These are phyloP conservation scores for Erebia palarica DNA, from an alignment of 2,888 invertebrate genomes.

Conservation along the genomic window DNA sequence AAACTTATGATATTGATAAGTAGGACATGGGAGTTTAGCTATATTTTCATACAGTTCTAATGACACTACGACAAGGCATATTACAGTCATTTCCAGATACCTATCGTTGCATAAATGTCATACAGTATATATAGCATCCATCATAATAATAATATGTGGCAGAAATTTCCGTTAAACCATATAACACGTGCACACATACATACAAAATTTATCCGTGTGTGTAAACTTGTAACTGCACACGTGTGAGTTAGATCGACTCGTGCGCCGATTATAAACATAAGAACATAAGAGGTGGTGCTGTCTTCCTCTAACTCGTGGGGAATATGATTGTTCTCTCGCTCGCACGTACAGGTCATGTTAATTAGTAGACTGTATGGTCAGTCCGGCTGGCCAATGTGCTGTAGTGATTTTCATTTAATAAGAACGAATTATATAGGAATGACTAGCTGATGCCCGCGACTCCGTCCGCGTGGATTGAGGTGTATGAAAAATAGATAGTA, in stretches of 20 bases:
- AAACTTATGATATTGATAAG: too few species aligned
- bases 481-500: too few species aligned
- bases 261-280: conserved; percentile 65
- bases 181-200: conserved; percentile 38
- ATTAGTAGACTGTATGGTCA: conserved; percentile 55
- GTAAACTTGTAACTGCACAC: conserved; percentile 9
- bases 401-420: conserved; percentile 32
- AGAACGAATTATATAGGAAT: conserved; percentile 8
- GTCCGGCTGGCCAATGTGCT: conserved; percentile 45
- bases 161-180: conserved; percentile 69
- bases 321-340: conserved; percentile 41
- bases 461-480: too few species aligned
- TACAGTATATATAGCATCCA: conserved; percentile 47
- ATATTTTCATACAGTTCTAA: neutral
- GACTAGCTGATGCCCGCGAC: too few species aligned
- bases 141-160: conserved; percentile 50
- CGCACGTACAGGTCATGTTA: conserved; percentile 47
- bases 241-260: conserved; percentile 59
- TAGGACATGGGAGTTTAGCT: neutral
- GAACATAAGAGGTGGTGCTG: conserved; percentile 23
- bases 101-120: conserved; percentile 5
- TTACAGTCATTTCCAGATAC: conserved; percentile 8
- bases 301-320: conserved; percentile 44
- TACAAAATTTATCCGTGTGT: conserved; percentile 29
- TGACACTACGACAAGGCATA: conserved; percentile 2